phyloP scores from a whole-genome alignment of 2,888 invertebrate species.

The Stratiomys singularior region DNA sequence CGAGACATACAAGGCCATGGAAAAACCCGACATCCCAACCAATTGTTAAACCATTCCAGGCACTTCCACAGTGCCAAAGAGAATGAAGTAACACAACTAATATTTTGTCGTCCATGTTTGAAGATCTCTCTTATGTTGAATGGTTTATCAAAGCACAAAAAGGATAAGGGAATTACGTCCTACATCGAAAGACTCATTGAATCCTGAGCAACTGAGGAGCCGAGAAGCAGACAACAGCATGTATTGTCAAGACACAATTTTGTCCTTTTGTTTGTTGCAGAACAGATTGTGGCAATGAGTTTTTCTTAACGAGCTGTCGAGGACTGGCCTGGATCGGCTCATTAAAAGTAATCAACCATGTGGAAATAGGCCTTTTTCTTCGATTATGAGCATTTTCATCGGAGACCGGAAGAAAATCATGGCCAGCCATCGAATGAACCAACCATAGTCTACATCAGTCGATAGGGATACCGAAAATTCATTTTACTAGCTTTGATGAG shows the following conservation, averaged over 20 bases:
- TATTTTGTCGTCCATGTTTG: background rate
- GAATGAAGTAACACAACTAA: background rate
- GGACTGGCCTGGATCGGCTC: conserved; percentile 8
- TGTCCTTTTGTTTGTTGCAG: conserved; percentile 35
- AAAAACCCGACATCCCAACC: background rate
- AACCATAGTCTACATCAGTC: background rate
- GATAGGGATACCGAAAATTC: conserved; percentile 26
- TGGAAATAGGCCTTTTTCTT: conserved; percentile 39
- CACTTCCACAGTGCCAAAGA: background rate
- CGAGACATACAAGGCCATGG: background rate
- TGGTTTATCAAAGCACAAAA: conserved; percentile 41
- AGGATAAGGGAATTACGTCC: conserved; percentile 37
- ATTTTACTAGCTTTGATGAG: conserved; percentile 34
- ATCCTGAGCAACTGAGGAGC: no score
- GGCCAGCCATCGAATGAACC: background rate
- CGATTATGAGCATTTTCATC: conserved; percentile 5
- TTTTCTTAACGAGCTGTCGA: conserved; percentile 34
- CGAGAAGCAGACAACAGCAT: background rate
- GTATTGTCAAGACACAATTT: background rate
- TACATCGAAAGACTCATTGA: background rate
- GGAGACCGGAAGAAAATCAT: background rate
- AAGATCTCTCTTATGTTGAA: background rate
- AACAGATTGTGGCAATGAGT: conserved; percentile 47
- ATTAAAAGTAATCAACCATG: conserved; percentile 48
- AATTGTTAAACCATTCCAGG: background rate